Base-by-base conservation (phyloP, 2,888 invertebrate genomes). In the Cephalotes varians region DNA sequence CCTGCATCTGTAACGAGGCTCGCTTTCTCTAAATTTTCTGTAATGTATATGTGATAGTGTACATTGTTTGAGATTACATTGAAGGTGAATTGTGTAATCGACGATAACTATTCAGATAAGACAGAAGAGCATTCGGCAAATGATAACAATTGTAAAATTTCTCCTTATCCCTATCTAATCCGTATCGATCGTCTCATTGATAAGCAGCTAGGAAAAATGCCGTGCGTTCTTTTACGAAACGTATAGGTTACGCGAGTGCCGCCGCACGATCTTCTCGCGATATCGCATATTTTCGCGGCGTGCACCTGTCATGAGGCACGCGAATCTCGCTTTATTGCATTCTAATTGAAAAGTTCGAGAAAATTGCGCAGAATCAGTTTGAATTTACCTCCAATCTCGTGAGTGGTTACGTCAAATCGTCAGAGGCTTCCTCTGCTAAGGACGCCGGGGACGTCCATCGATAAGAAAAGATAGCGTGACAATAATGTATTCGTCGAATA, bases 301-400 rank as follows among this genome's bases (percentile, higher is more conserved):
- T 0, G 25, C 18, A 31, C 31, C 31, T 28, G 6, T 47, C 6
- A n/a, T 67, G 12, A 18, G 1, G 10, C 28, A n/a, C 12, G 15
- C 28, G n/a, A 7, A 44, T 65, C 18, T 44, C 28, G 9, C 0
- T 4, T 67, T n/a, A 47, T 31, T 28, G 31, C 47, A 6, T n/a
- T 5, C 5, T 31, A n/a, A 47, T 28, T 6, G n/a, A 4, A 10
- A 44, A 9, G 64, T 5, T 40, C 64, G 7, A 5, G 9, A 7
- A 1, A 2, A 40, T 64, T 12, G 12, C 25, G 18, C 5, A 47
- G 12, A 7, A n/a, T 10, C 25, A 15, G 25, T 64, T 76, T 51
- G 49, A 76, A 76, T 76, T 64, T 76, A 64, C 74, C 64, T 64
- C 74, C 74, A 37, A 73, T 5, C 12, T n/a, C 37, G n/a, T n/a